Evolutionary conservation across 2,113 vertebrate genomes (phyloP), one percentile per base, ranked within the genome.

Genomic region (Tyto alba): DNA sequence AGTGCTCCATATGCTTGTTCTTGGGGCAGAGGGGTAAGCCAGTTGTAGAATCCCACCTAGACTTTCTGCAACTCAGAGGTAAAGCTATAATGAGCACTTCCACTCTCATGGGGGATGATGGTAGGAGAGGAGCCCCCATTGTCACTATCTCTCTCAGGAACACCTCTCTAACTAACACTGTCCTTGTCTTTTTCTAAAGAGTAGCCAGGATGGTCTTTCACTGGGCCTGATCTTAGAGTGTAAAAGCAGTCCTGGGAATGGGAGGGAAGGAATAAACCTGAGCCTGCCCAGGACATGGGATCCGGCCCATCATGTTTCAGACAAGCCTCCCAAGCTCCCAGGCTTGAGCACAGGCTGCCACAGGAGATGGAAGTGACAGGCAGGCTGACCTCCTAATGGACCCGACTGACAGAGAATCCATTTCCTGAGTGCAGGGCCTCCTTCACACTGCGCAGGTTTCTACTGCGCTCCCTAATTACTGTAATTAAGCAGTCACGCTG

Each of bases 401-500:
- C 22, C 29, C 29, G 7, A 10, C 41, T 71, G 47, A 15, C 86
- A 22, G 47, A 52, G 93, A 75, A 85, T 63, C 73, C 91, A 29
- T 89, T 89, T 91, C 88, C 91, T 6, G 34, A 66, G 93, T 1
- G 3, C 47, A 8, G 29, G 2, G 16, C 87, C 89, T 75, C 93
- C 90, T 77, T 56, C 52, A 18, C 67, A 14, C 75, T 4, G 41
- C 13, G 2, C 81, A 57, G 86, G 53, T 55, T 82, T 83, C 89
- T 50, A 17, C 23, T 3, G 3, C 0, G 2, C 85, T 96, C 67
- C 85, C 82, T 97, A 95, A 98, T 98, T 93, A 95, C 89, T 94
- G 95, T 97, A 96, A 98, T 98, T 98, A 98, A 91, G 88, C 55
- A 97, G 93, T 97, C 97, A 92, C 7, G 32, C 87, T 93, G 97